Percentiles rank a stretch among this genome's conserved stretches.
phyloP scores from a whole-genome alignment of 2,888 invertebrate genomes.

The Aporophyla nigra region DNA sequence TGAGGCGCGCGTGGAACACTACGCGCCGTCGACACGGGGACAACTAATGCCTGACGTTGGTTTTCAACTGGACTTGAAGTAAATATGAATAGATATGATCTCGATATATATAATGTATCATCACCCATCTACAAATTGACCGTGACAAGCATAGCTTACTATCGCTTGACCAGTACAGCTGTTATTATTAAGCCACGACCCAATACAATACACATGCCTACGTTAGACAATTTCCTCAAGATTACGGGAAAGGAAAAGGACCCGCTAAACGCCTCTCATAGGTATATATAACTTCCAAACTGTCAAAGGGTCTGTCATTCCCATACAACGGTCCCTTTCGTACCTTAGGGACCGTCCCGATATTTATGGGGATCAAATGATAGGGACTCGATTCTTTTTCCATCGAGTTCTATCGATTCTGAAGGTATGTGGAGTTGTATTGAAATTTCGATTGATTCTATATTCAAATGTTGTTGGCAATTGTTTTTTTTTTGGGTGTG shows the following conservation, averaged over 20 bases:
- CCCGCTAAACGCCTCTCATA: slow-evolving; percentile 21
- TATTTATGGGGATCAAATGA: slow-evolving; percentile 75
- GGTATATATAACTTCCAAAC: slow-evolving; percentile 23
- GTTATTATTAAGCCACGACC: too few species aligned
- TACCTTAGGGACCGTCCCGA: slow-evolving; percentile 65
- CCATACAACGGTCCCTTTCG: slow-evolving; percentile 61
- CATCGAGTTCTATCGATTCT: slow-evolving; percentile 53
- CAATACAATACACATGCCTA: background rate
- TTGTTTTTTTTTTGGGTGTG: slow-evolving; percentile 27
- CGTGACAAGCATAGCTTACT: too few species aligned
- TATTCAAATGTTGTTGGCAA: slow-evolving; percentile 42
- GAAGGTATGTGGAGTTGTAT: slow-evolving; percentile 8
- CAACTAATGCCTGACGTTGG: too few species aligned
- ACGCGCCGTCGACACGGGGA: too few species aligned
- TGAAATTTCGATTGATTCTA: slow-evolving; percentile 38
- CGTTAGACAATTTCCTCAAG: slow-evolving; percentile 8
- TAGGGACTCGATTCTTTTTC: slow-evolving; percentile 64
- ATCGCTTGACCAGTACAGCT: too few species aligned
- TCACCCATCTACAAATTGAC: too few species aligned
- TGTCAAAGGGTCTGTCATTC: slow-evolving; percentile 28
- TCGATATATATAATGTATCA: too few species aligned
- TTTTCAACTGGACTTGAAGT: too few species aligned
- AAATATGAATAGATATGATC: too few species aligned
- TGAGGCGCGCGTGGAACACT: too few species aligned
- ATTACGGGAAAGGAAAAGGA: slow-evolving; percentile 30